Evolutionary conservation across 2,888 invertebrate genomes (phyloP).

Genomic region (Diploptera punctata): DNA sequence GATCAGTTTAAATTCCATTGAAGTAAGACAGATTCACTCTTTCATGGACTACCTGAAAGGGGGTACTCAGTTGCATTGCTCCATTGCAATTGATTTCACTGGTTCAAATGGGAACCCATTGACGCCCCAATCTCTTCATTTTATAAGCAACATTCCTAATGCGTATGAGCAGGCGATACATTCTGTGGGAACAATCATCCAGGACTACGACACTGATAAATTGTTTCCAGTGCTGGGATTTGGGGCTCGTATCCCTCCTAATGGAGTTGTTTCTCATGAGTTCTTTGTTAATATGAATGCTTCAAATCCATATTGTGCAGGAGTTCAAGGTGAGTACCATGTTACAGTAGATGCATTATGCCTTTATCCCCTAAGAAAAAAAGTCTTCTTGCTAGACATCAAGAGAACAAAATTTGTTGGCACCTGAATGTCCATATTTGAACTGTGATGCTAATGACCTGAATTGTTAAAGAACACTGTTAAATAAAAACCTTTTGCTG

Average conservation of each 20-base stretch:
- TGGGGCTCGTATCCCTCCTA: slow-evolving; percentile 54
- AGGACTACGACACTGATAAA: slow-evolving; percentile 59
- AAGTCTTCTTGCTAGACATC: too few relatives aligned
- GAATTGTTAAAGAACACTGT: too few relatives aligned
- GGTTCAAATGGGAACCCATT: slow-evolving; percentile 55
- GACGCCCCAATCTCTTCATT: slow-evolving; percentile 55
- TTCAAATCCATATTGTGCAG: slow-evolving; percentile 57
- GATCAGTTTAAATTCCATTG: slow-evolving; percentile 46
- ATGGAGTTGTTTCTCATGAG: slow-evolving; percentile 51
- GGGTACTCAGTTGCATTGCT: slow-evolving; percentile 58
- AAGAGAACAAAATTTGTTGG: too few relatives aligned
- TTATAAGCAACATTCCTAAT: slow-evolving; percentile 48
- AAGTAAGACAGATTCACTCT: slow-evolving; percentile 49
- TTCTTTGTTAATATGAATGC: slow-evolving; percentile 59
- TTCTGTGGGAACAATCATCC: slow-evolving; percentile 55
- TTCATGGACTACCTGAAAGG: slow-evolving; percentile 65
- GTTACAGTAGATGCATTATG: too few relatives aligned
- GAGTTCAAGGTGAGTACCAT: slow-evolving; percentile 51
- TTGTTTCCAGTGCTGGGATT: slow-evolving; percentile 57
- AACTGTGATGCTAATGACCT: too few relatives aligned
- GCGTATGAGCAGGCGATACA: slow-evolving; percentile 52
- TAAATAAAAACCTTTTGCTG: too few relatives aligned
- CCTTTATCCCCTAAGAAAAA: too few relatives aligned
- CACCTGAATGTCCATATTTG: too few relatives aligned
- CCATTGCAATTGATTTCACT: slow-evolving; percentile 58